These are phyloP conservation scores for Centropus unirufus DNA, from an alignment of 2,113 vertebrate genomes.

Conservation along the genomic window DNA sequence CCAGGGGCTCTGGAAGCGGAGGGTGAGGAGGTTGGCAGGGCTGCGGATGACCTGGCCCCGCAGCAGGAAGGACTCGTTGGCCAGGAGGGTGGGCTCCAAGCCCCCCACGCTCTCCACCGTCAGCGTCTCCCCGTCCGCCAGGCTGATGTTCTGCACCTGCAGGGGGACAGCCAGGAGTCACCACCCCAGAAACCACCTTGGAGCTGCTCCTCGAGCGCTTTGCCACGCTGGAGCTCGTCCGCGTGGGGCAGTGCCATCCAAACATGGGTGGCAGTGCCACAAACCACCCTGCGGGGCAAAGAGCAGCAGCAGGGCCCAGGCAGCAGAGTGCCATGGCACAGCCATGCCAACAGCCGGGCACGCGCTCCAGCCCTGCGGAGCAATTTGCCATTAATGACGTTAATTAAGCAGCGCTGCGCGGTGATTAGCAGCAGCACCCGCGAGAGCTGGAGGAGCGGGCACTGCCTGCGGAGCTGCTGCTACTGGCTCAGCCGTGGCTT, in stretches of 20 bases:
- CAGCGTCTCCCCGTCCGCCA: constrained; percentile 86
- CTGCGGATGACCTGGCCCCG: constrained; percentile 92
- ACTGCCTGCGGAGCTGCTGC: neutral
- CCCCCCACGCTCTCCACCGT: constrained; percentile 85
- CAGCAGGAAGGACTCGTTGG: constrained; percentile 92
- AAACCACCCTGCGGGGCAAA: neutral
- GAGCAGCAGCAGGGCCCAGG: neutral
- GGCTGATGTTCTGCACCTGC: constrained; percentile 92
- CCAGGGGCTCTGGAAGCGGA: constrained; percentile 85
- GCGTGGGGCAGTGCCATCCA: neutral
- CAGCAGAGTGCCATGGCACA: neutral
- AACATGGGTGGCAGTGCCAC: neutral
- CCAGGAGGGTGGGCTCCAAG: constrained; percentile 83
- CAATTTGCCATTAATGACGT: constrained; percentile 77
- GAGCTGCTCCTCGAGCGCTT: neutral
- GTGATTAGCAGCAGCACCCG: constrained; percentile 22
- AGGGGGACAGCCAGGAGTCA: neutral
- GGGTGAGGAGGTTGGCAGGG: constrained; percentile 87
- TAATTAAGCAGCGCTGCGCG: constrained; percentile 69
- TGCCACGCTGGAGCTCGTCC: neutral
- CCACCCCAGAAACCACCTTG: accelerated
- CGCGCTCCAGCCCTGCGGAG: neutral
- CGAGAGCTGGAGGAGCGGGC: neutral
- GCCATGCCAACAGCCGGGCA: neutral
- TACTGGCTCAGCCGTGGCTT: accelerated